A percentile compares a stretch with the other conserved stretches of the same genome.
These are phyloP conservation scores for Julus scanicus DNA, from an alignment of 2,888 invertebrate species.

Conservation along the genomic window DNA sequence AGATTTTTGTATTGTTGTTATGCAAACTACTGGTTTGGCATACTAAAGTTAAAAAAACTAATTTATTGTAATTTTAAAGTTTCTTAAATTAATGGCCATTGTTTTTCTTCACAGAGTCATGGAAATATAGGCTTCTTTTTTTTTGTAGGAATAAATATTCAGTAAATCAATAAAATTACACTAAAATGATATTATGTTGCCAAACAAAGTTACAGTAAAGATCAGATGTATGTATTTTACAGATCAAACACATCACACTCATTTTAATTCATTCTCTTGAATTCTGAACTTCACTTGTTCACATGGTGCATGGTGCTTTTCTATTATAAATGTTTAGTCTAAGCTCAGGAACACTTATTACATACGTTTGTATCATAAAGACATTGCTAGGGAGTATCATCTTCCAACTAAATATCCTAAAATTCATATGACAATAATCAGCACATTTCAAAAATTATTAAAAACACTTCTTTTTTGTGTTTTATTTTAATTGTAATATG, in stretches of 20 bases:
- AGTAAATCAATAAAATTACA: too few species aligned
- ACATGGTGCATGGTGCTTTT: too few species aligned
- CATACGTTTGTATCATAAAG: not conserved
- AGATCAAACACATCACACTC: too few species aligned
- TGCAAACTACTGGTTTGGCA: too few species aligned
- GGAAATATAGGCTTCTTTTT: too few species aligned
- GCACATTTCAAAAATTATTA: not conserved
- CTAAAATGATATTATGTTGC: not conserved
- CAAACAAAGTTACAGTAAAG: not conserved
- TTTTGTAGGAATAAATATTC: too few species aligned
- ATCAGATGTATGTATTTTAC: too few species aligned
- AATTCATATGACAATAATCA: not conserved
- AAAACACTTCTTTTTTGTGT: not conserved
- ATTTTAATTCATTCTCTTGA: not conserved
- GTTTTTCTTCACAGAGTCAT: too few species aligned
- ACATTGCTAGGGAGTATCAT: not conserved
- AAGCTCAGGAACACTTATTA: not conserved
- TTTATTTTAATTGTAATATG: constrained; percentile 46
- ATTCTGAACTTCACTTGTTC: not conserved
- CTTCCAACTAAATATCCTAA: not conserved
- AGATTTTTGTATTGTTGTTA: too few species aligned
- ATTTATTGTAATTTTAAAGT: too few species aligned
- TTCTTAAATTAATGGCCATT: too few species aligned
- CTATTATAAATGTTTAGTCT: not conserved
- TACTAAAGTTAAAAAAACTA: too few species aligned